phyloP scores from a whole-genome alignment of 2,113 vertebrate species.

The Clarias macrocephalus region DNA sequence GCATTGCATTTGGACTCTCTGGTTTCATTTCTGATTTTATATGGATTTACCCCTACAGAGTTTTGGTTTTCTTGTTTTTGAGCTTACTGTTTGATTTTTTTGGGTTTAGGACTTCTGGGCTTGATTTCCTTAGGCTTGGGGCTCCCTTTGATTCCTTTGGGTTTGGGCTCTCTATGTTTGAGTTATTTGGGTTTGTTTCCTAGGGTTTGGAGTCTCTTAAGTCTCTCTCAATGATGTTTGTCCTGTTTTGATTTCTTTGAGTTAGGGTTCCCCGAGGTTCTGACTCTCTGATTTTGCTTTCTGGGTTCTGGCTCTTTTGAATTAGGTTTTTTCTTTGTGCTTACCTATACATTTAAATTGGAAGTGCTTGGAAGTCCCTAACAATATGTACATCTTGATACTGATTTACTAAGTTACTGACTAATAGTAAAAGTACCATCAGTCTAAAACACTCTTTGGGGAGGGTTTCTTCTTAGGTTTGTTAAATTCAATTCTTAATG shows the following conservation, averaged over 20 bases:
- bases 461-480: too few species aligned
- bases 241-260: too few species aligned
- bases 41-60: neutral
- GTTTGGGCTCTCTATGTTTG: neutral
- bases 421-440: too few species aligned
- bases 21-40: too few species aligned
- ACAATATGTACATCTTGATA: too few species aligned
- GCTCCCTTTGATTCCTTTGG: neutral
- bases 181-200: neutral
- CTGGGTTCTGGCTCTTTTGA: neutral
- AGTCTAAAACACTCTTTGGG: too few species aligned
- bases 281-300: neutral
- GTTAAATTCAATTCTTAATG: too few species aligned
- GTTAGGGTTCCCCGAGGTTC: neutral
- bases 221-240: too few species aligned
- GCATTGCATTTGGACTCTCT: neutral
- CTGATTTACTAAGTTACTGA: too few species aligned
- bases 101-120: neutral
- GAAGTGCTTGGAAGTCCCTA: too few species aligned
- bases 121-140: neutral
- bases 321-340: neutral
- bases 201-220: neutral
- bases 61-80: neutral
- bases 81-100: neutral
- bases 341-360: neutral